Base-by-base conservation (phyloP, 2,797 vertebrate genomes). In the Danio tinwini region DNA sequence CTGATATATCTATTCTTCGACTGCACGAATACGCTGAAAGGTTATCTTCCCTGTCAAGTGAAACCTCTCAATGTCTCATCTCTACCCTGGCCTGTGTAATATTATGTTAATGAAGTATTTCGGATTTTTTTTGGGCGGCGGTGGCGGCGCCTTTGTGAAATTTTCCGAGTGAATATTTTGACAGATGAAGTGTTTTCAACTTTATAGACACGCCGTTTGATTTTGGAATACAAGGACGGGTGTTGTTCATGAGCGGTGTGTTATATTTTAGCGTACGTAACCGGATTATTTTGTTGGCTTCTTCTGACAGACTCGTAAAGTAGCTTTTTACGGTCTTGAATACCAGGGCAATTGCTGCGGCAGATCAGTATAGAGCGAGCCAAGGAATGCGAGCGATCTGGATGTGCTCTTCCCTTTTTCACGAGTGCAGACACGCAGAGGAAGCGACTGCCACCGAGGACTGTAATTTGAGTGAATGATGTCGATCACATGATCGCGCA, bases 401-500 rank as follows among this genome's bases (percentile, higher is more conserved):
- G 90, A 91, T 91, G 88, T 92, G 89, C 91, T 90, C 89, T 90
- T 86, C 88, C 91, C 87, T 88, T 29, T 88, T 86, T 83, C 83
- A 89, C 94, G 86, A 92, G 94, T 93, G 89, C 92, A 91, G 92
- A 94, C 94, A 93, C 78, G 94, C 91, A 88, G 89, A 92, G 93
- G 93, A 94, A 93, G 93, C 93, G 86, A 87, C 88, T 91, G 91
- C 88, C 87, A 86, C 89, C 90, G 90, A 92, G 89, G 90, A 91
- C 94, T 94, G 91, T 93, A 93, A 94, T 95, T 93, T 93, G 83
- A 84, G 88, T 91, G 91, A 94, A 93, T 93, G 90, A 94, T 93
- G 91, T 91, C 91, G 92, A 93, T 93, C 92, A 92, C 90, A 88
- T 91, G 90, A 91, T 88, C 91, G 93, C 84, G 86, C 87, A 90